phyloP scores from a whole-genome alignment of 1,140 invertebrate species.

The Penaeus japonicus region DNA sequence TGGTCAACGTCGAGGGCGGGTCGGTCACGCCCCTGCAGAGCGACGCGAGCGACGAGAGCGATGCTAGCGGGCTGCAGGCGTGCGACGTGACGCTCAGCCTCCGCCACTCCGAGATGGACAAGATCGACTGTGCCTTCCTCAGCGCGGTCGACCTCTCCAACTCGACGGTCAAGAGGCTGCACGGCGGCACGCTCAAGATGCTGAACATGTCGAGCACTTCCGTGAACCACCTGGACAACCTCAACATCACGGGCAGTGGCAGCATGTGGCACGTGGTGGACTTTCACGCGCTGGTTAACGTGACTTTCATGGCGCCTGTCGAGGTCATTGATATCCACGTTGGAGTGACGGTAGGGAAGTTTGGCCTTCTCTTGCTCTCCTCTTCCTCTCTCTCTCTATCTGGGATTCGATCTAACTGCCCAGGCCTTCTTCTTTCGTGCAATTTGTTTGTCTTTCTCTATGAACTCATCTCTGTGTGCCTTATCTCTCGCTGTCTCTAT shows the following conservation, averaged over 20 bases:
- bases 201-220: neutral
- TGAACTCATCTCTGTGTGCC: too few relatives aligned
- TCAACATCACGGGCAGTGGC: neutral
- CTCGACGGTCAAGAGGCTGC: conserved; percentile 22
- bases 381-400: too few relatives aligned
- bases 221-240: conserved; percentile 16
- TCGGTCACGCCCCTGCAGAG: neutral
- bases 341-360: too few relatives aligned
- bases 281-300: neutral
- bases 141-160: neutral
- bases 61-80: neutral
- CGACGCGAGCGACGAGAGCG: neutral
- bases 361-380: too few relatives aligned
- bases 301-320: neutral
- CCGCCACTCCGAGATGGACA: neutral
- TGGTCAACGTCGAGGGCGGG: neutral
- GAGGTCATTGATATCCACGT: neutral
- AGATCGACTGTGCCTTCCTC: neutral
- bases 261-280: neutral
- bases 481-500: too few relatives aligned
- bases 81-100: conserved; percentile 1
- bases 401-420: too few relatives aligned
- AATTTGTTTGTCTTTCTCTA: too few relatives aligned
- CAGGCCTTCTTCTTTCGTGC: too few relatives aligned
- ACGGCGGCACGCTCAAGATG: conserved; percentile 25